Base-by-base conservation (phyloP, 2,113 vertebrate genomes). In the Opisthocomus hoazin region DNA sequence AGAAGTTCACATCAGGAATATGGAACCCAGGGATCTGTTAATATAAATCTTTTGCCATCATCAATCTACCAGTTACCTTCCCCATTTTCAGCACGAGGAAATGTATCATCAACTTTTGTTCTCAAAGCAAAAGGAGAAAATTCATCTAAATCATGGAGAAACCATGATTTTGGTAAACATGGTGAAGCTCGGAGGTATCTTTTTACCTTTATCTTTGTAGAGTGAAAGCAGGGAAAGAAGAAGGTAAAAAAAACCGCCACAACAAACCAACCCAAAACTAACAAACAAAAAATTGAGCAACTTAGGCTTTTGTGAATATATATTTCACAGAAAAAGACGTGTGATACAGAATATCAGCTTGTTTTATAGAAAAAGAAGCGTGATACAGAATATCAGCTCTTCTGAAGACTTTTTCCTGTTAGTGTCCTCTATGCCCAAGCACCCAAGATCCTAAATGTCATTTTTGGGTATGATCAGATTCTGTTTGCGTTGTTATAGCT, bases 41-140 rank as follows among this genome's bases (percentile, higher is more conserved):
- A 89, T 94, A 98, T 64, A 93, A 98, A 15, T 97, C 97, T 93
- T 99, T 99, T 94, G 96, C 88, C 37, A 95, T 98, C 11, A 15
- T 98, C 36, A 97, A 98, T 90, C 97, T 98, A 60, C 97, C 97
- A 96, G 95, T 98, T 54, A 97, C 97, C 21, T 98, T 98, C 65
- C 96, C 94, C 60, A 98, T 99, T 83, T 92, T 97, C 73, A 98
- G 97, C 95, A 98, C 98, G 93, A 96, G 92, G 84, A 98, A 98
- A 88, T 98, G 97, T 89, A 98, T 98, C 95, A 98, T 98, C 87
- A 98, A 97, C 36, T 98, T 98, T 98, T 98, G 96, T 98, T 69
- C 84, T 98, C 89, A 98, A 98, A 97, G 96, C 87, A 43, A 85
- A 53, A 73, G 86, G 73, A 51, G 97, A 98, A 94, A 98, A 91